These are phyloP conservation scores for Phalera bucephala DNA, from an alignment of 2,888 invertebrate species.

Conservation along the genomic window DNA sequence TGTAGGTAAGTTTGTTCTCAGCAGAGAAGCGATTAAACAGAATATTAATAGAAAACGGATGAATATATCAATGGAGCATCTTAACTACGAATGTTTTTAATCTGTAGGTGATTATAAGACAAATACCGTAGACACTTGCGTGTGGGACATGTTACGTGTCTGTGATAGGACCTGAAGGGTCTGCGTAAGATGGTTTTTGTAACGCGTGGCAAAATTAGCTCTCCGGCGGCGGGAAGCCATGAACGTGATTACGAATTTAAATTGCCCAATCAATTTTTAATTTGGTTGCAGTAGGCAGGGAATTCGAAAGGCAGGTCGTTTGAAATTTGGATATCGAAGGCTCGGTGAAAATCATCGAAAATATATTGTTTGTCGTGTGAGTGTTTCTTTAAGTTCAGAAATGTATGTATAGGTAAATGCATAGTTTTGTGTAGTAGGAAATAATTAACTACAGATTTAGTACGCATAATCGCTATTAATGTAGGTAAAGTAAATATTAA, in stretches of 20 bases:
- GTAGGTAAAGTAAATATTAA: too few species aligned
- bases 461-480: too few species aligned
- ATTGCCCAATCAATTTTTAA: constrained; percentile 74
- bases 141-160: constrained; percentile 9
- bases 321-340: background rate
- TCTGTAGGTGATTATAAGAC: constrained; percentile 6
- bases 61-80: constrained; percentile 23
- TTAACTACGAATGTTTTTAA: constrained; percentile 8
- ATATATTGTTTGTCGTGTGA: too few species aligned
- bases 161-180: constrained; percentile 20
- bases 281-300: constrained; percentile 47
- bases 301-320: constrained; percentile 34
- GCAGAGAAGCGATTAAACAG: constrained; percentile 10
- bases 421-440: too few species aligned
- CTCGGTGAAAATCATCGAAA: too few species aligned
- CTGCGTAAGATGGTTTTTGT: constrained; percentile 36
- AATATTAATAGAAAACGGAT: constrained; percentile 22
- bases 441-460: too few species aligned
- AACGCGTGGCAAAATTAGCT: constrained; percentile 46
- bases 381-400: too few species aligned
- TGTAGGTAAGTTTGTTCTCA: constrained; percentile 15
- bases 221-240: constrained; percentile 43
- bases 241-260: constrained; percentile 73
- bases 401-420: too few species aligned
- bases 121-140: constrained; percentile 16